Evolutionary conservation across 2,113 vertebrate genomes (phyloP).

Genomic region (Potamarius usumacintae): DNA sequence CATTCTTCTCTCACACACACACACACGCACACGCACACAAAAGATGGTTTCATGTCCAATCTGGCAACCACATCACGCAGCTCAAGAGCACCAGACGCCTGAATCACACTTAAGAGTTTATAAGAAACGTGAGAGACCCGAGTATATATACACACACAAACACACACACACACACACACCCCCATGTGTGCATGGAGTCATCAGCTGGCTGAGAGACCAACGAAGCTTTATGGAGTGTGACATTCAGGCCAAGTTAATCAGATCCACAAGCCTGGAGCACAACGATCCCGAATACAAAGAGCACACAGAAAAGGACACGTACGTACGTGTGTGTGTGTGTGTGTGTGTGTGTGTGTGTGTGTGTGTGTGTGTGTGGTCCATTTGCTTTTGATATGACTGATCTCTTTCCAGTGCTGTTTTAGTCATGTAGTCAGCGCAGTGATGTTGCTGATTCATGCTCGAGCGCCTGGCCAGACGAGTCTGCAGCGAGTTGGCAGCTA

Average conservation of each 20-base stretch:
- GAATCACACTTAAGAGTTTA: not conserved
- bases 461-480: not conserved
- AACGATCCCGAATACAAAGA: not conserved
- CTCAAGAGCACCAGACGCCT: not conserved
- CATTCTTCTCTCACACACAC: not conserved
- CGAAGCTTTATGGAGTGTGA: constrained; percentile 8
- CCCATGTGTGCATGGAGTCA: not conserved
- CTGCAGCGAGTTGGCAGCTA: not conserved
- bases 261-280: constrained; percentile 1
- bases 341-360: not conserved
- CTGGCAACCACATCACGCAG: not conserved
- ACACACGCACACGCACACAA: too few species aligned
- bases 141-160: not conserved
- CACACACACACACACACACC: constrained; percentile 21
- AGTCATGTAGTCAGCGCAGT: not conserved
- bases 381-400: not conserved
- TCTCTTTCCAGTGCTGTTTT: constrained; percentile 6
- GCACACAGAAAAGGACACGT: not conserved
- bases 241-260: not conserved
- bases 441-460: constrained; percentile 16
- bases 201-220: constrained; percentile 11
- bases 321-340: not conserved
- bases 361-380: constrained; percentile 23
- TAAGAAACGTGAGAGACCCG: not conserved
- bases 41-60: not conserved